phyloP scores from a whole-genome alignment of 2,113 vertebrate species.

The Lipotes vexillifer region DNA sequence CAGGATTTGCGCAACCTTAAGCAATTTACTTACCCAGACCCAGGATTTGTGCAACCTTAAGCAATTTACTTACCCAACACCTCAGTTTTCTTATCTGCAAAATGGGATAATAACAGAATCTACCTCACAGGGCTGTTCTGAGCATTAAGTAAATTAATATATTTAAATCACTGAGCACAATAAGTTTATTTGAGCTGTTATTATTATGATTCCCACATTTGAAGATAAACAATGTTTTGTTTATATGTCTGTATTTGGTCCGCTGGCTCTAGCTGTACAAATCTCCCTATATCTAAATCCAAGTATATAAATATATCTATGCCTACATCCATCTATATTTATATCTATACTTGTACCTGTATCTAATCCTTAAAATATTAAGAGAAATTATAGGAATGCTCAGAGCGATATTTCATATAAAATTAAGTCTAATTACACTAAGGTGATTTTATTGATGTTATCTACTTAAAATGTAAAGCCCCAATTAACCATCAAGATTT shows the following conservation, averaged over 20 bases:
- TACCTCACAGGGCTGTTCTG: not conserved
- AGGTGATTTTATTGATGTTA: not conserved
- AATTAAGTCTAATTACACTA: constrained; percentile 30
- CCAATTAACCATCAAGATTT: not conserved
- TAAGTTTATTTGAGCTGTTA: not conserved
- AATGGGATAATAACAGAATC: not conserved
- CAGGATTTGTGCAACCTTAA: not conserved
- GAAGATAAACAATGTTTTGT: not conserved
- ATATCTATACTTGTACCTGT: not conserved
- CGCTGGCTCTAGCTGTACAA: not conserved
- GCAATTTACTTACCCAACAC: not conserved
- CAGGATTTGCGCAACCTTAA: not conserved
- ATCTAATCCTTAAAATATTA: not conserved
- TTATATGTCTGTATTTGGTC: not conserved
- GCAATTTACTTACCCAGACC: not conserved
- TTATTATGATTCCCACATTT: not conserved
- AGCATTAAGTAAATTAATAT: not conserved
- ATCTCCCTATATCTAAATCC: not conserved
- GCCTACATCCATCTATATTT: not conserved
- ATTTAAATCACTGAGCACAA: not conserved
- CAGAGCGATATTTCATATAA: not conserved
- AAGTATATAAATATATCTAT: not conserved
- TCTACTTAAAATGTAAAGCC: constrained; percentile 23
- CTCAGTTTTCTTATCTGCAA: not conserved
- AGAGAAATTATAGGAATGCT: not conserved